A percentile compares a stretch with the other conserved stretches of the same genome.
These are phyloP conservation scores for Drosophila pseudotalamancana DNA, from an alignment of 2,888 invertebrate genomes.

Conservation along the genomic window DNA sequence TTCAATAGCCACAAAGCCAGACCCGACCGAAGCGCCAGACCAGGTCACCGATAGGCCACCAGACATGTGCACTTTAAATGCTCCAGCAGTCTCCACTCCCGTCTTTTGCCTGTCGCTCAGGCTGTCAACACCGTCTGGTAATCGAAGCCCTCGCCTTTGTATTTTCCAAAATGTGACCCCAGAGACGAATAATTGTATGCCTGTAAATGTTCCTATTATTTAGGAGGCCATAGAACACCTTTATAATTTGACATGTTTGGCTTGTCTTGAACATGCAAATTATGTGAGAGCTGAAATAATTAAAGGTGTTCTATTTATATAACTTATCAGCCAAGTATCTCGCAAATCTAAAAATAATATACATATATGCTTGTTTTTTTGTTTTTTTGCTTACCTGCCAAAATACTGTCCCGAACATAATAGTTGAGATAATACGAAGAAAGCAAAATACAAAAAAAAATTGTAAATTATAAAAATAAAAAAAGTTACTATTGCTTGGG, in stretches of 20 bases:
- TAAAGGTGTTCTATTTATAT: no score
- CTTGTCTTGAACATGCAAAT: background rate
- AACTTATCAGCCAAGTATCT: no score
- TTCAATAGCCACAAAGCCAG: conserved; percentile 57
- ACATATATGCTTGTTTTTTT: no score
- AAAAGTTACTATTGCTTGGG: conserved; percentile 62
- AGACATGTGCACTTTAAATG: conserved; percentile 22
- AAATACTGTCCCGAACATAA: no score
- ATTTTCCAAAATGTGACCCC: background rate
- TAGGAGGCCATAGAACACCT: conserved; percentile 28
- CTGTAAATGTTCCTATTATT: conserved; percentile 37
- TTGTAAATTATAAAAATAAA: background rate
- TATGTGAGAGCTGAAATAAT: no score
- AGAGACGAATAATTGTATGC: conserved; percentile 33
- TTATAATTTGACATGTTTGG: conserved; percentile 2
- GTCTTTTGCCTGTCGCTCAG: conserved; percentile 30
- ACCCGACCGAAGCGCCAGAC: background rate
- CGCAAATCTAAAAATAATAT: no score
- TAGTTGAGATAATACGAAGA: no score
- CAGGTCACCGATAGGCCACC: conserved; percentile 16
- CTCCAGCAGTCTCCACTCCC: conserved; percentile 9
- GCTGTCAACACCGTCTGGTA: conserved; percentile 48
- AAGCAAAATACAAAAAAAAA: no score
- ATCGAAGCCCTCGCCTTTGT: conserved; percentile 42
- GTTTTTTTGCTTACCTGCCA: no score